Evolutionary conservation across 2,797 vertebrate genomes (phyloP).

Genomic region (Pipistrellus pygmaeus): DNA sequence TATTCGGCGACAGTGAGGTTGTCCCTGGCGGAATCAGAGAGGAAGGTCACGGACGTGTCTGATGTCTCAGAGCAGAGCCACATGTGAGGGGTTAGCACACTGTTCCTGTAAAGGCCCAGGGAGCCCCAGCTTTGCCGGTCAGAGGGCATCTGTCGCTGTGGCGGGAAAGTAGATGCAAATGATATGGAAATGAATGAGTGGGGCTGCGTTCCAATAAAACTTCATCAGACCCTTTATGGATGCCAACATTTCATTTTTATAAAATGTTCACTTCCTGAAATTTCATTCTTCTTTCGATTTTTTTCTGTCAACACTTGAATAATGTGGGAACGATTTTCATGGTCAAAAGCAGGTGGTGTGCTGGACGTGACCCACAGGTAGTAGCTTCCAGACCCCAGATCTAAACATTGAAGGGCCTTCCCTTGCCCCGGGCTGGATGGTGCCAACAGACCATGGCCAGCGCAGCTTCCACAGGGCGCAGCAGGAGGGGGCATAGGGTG

Average conservation of each 20-base stretch:
- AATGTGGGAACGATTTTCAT: not conserved
- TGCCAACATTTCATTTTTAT: slow-evolving; percentile 7
- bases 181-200: not conserved
- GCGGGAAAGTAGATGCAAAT: not conserved
- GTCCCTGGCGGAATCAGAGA: not conserved
- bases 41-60: not conserved
- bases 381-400: not conserved
- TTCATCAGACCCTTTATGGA: not conserved
- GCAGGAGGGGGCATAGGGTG: not conserved
- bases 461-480: not conserved
- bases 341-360: not conserved
- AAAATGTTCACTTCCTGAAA: not conserved
- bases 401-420: not conserved
- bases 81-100: not conserved
- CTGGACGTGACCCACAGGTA: not conserved
- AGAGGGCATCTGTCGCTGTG: not conserved
- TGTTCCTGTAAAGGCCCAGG: not conserved
- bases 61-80: not conserved
- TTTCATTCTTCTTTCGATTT: not conserved
- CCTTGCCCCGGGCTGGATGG: not conserved
- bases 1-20: not conserved
- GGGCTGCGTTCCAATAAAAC: not conserved
- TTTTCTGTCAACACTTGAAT: not conserved
- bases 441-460: not conserved
- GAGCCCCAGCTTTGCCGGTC: not conserved